Conservation (phyloP, 2,888 invertebrate genomes). For the Apotomis capreana region DNA sequence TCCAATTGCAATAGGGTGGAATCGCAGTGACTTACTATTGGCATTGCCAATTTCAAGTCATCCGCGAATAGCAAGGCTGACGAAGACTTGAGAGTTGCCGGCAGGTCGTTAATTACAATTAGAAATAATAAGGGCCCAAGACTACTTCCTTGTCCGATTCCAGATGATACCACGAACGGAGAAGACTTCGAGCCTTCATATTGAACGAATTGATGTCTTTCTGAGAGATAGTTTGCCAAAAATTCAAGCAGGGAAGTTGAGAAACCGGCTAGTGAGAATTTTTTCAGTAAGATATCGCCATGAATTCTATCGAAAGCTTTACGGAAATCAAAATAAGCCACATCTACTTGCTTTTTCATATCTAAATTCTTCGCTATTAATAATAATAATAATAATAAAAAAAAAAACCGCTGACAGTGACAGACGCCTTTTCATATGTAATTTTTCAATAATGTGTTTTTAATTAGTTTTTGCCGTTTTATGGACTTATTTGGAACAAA, state of each 20-base stretch:
- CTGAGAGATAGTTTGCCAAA: not conserved
- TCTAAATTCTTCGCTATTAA: not conserved
- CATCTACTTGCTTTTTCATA: conserved; percentile 1
- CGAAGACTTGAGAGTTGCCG: not conserved
- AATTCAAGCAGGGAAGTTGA: not conserved
- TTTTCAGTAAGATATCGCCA: not conserved
- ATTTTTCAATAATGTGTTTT: too few species aligned
- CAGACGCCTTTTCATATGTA: too few species aligned
- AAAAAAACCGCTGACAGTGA: too few species aligned
- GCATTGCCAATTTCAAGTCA: not conserved
- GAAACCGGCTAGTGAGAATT: not conserved
- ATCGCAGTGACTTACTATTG: not conserved
- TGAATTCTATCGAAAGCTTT: not conserved
- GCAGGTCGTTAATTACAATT: not conserved
- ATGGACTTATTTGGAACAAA: too few species aligned
- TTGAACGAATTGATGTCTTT: too few species aligned
- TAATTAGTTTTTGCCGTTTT: too few species aligned
- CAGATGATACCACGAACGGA: not conserved
- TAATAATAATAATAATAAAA: too few species aligned
- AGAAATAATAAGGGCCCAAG: not conserved
- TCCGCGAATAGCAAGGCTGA: too few species aligned
- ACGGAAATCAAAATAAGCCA: not conserved
- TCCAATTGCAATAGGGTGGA: not conserved
- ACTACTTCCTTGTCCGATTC: too few species aligned
- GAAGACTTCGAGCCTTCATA: conserved; percentile 1